Evolutionary conservation across 2,888 invertebrate genomes (phyloP).

Genomic region (Pogonocherus hispidulus): DNA sequence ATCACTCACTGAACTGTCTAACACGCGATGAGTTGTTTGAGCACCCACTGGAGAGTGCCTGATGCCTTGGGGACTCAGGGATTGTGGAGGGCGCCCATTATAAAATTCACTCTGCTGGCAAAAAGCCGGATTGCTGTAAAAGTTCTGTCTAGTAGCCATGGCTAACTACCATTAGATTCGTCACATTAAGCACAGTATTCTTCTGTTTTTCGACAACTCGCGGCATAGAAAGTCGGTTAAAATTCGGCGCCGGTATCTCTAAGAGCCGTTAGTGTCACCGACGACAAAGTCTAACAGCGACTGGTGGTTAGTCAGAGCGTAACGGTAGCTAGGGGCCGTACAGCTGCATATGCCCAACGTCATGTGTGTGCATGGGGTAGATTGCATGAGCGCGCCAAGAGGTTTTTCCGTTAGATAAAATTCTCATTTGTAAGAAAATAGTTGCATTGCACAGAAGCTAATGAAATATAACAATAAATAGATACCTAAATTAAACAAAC

Average conservation of each 20-base stretch:
- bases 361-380: conserved; percentile 67
- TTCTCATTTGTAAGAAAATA: neutral
- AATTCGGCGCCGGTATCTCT: conserved; percentile 28
- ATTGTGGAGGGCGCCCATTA: conserved; percentile 65
- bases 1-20: conserved; percentile 54
- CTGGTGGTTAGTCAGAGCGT: conserved; percentile 60
- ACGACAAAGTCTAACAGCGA: conserved; percentile 54
- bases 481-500: no score
- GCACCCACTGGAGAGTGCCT: conserved; percentile 67
- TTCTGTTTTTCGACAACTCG: neutral
- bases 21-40: conserved; percentile 58
- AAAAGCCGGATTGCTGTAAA: conserved; percentile 86
- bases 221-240: conserved; percentile 10
- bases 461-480: no score
- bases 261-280: conserved; percentile 30
- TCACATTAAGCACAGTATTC: conserved; percentile 6
- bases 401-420: neutral
- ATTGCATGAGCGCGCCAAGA: conserved; percentile 63
- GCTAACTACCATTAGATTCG: conserved; percentile 30
- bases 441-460: no score
- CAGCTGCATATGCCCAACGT: conserved; percentile 68
- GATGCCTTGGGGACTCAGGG: conserved; percentile 50
- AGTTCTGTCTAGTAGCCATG: conserved; percentile 67
- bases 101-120: conserved; percentile 82
- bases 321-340: conserved; percentile 61